These are phyloP conservation scores for Melikaiella ostensackeni DNA, from an alignment of 2,888 invertebrate genomes.

Conservation along the genomic window DNA sequence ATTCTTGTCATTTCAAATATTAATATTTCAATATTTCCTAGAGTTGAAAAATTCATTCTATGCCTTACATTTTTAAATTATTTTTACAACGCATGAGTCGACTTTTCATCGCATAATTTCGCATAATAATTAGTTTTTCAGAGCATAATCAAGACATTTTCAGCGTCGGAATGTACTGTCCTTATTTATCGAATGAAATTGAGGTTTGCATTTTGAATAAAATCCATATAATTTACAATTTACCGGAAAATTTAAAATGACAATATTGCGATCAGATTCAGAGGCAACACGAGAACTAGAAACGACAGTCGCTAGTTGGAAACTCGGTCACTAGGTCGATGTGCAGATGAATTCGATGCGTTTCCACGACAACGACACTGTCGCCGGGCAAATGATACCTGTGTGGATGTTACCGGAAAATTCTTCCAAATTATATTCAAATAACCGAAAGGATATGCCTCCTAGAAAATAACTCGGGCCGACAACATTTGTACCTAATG, in stretches of 20 bases:
- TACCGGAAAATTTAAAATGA: conserved; percentile 26
- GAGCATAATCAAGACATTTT: too few species aligned
- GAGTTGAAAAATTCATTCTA: too few species aligned
- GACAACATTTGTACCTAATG: too few species aligned
- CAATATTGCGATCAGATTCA: conserved; percentile 33
- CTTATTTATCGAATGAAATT: neutral
- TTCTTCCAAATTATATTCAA: conserved; percentile 32
- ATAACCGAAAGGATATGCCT: neutral
- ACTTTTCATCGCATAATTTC: too few species aligned
- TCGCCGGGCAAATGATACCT: conserved; percentile 41
- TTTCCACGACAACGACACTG: conserved; percentile 59
- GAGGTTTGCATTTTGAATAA: neutral
- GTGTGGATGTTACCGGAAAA: conserved; percentile 26
- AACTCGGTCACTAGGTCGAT: conserved; percentile 71
- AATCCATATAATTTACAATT: neutral
- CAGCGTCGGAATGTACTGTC: too few species aligned
- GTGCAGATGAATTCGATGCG: conserved; percentile 62
- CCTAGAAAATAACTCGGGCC: neutral
- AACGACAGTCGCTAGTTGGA: conserved; percentile 43
- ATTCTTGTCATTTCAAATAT: too few species aligned
- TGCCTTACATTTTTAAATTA: too few species aligned
- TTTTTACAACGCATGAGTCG: too few species aligned
- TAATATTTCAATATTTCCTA: too few species aligned
- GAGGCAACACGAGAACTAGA: conserved; percentile 32
- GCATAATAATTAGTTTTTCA: too few species aligned